Conservation (phyloP, 53 echinoderm and acorn worm species). For the Stichopus horrens region DNA sequence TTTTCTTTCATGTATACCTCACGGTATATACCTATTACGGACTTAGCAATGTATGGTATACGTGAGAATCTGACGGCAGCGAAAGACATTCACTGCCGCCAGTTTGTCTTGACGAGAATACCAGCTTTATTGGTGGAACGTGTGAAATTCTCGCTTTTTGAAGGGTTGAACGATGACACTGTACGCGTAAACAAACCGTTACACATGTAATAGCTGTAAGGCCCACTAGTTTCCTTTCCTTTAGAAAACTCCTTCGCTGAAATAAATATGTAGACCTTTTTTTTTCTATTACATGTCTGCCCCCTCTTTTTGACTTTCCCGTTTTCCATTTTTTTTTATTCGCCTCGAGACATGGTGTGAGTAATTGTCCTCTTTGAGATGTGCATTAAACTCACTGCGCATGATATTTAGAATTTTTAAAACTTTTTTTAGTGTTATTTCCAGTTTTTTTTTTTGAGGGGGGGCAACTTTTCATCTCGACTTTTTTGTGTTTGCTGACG, state of each 20-base stretch:
- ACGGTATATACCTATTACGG: neutral
- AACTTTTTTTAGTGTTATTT: no score
- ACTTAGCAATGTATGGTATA: slow-evolving; percentile 19
- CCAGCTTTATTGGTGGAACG: slow-evolving; percentile 24
- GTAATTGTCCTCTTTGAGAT: no score
- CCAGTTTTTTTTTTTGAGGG: no score
- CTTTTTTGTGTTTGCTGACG: no score
- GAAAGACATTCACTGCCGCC: slow-evolving; percentile 27
- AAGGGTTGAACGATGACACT: slow-evolving; percentile 4
- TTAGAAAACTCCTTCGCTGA: slow-evolving; percentile 4
- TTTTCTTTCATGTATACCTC: slow-evolving; percentile 12
- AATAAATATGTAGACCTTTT: neutral
- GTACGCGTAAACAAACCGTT: slow-evolving; percentile 23
- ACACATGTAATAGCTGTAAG: slow-evolving; percentile 19
- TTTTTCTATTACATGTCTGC: no score
- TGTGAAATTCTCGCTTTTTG: no score
- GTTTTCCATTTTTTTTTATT: no score
- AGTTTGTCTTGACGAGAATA: slow-evolving; percentile 17
- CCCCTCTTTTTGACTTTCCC: no score
- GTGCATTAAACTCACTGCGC: no score
- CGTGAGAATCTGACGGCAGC: neutral
- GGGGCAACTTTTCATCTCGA: no score
- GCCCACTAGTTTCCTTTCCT: neutral
- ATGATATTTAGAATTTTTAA: no score
- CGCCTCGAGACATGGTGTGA: no score